Evolutionary conservation across 1,140 invertebrate species (phyloP), one percentile per base, ranked within the genome.

Genomic region (Phenacoccus solenopsis): DNA sequence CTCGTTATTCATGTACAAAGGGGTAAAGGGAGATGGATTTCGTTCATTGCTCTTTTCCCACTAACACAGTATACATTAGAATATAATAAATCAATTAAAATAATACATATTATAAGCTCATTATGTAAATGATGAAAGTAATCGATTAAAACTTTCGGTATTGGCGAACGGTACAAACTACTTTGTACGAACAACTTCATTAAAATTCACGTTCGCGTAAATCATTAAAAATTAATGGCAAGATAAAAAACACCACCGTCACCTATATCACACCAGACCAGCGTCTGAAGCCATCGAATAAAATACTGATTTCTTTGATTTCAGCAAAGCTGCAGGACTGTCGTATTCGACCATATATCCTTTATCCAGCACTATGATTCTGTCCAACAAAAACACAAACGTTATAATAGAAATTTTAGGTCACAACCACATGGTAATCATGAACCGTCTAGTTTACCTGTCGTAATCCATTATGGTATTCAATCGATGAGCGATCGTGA

Each of bases 251-350:
- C 1, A 28, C 67, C 27, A 12, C 12, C 10, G 1, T 1, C 69
- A 10, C 12, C 1, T 12, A 59, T 69, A 71, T 68, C 57, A 75
- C 38, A 84, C 84, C 74, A 90, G 78, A 74, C 91, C 90, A 69
- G 94, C 93, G 81, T 96, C 92, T 79, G 91, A 92, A 32, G 93
- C 94, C 92, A 98, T 94, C 74, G 87, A 83, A 79, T 94, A 91
- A 81, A 98, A 98, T 73, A 93, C 83, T 32, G 90, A 90, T 69
- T 85, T 83, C 72, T 86, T 85, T 76, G 94, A 86, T 72, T 86
- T 80, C 22, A 98, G 81, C 71, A 98, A 81, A 69, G 82, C 82
- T 7, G 81, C 77, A 0, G 94, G 94, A 12, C 88, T 83, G 75
- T 90, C 91, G 78, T 88, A 94, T 80, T 95, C 92, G 20, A 85